Percentiles rank a stretch among this genome's conserved stretches.
Conservation (phyloP, 2,113 vertebrate species). For the Ameiurus melas region DNA sequence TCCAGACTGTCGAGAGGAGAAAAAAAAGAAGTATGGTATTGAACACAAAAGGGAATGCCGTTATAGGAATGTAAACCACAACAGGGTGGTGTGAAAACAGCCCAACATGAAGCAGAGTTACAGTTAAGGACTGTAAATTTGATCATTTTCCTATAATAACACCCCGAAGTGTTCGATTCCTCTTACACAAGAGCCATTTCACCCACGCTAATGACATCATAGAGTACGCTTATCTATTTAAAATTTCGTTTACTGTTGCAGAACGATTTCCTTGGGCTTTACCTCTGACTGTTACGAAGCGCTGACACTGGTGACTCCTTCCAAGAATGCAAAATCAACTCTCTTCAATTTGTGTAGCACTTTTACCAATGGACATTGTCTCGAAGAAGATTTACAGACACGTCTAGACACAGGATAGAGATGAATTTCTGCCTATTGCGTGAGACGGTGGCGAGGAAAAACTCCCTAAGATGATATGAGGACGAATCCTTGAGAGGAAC, state of each 20-base stretch:
- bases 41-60: background rate
- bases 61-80: background rate
- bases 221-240: background rate
- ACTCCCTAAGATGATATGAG: too few relatives aligned
- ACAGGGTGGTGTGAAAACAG: background rate
- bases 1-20: conserved; percentile 2
- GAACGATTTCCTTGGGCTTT: background rate
- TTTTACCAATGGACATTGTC: too few relatives aligned
- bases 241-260: background rate
- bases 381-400: too few relatives aligned
- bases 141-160: background rate
- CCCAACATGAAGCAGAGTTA: background rate
- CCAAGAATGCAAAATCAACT: background rate
- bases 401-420: too few relatives aligned
- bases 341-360: too few relatives aligned
- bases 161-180: background rate
- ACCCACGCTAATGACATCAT: background rate
- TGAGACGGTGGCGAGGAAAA: too few relatives aligned
- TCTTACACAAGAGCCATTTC: background rate
- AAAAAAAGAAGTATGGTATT: background rate
- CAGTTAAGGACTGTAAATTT: background rate
- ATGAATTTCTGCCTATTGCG: too few relatives aligned
- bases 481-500: too few relatives aligned
- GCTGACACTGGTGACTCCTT: background rate
- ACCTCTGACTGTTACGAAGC: background rate